phyloP scores from a whole-genome alignment of 1,140 invertebrate genomes.

The Drosophila sp. region DNA sequence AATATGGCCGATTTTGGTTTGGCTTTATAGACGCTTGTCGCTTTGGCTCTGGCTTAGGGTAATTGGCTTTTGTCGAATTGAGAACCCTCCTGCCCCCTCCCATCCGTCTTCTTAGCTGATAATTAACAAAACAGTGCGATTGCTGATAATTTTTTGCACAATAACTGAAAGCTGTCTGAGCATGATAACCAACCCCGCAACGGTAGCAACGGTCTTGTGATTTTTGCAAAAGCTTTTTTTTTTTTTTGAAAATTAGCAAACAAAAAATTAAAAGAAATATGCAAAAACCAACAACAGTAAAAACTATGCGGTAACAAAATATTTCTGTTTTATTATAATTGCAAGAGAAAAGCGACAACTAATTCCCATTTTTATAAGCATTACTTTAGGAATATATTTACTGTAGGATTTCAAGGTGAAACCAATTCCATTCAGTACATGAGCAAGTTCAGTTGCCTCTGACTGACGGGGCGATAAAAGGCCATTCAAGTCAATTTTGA shows the following conservation, averaged over 20 bases:
- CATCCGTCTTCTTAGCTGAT: constrained; percentile 10
- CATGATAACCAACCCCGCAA: constrained; percentile 57
- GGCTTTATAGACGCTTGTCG: constrained; percentile 1
- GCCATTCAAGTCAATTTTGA: constrained; percentile 23
- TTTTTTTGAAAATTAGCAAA: constrained; percentile 11
- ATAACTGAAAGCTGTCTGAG: constrained; percentile 62
- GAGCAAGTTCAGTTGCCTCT: constrained; percentile 22
- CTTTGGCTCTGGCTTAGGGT: background rate
- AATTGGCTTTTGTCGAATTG: constrained; percentile 8
- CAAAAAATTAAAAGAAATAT: background rate
- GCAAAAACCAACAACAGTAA: background rate
- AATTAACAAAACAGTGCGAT: constrained; percentile 41
- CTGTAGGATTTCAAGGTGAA: constrained; percentile 9
- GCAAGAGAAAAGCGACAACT: background rate
- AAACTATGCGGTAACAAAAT: background rate
- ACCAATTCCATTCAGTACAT: constrained; percentile 9
- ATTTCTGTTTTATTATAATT: background rate
- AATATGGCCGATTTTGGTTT: constrained; percentile 39
- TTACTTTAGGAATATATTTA: background rate
- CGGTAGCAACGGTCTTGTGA: constrained; percentile 50
- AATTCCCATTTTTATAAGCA: background rate
- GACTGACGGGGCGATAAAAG: background rate
- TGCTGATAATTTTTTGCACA: constrained; percentile 42
- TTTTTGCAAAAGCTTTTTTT: constrained; percentile 35
- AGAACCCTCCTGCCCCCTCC: background rate